These are phyloP conservation scores for Paracanthobrama guichenoti DNA, from an alignment of 2,113 vertebrate species.

Conservation along the genomic window DNA sequence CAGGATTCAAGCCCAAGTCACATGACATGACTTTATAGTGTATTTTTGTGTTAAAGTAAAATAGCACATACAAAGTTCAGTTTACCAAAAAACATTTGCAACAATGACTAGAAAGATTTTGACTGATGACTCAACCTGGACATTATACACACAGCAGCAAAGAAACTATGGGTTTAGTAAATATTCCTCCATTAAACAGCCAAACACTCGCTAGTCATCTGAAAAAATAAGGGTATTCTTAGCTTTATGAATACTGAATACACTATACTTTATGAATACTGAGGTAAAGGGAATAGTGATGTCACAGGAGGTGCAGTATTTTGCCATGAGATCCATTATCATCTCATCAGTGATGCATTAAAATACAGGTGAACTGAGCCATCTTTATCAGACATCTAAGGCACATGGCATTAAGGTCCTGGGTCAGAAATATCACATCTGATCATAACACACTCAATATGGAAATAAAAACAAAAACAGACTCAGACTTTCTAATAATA, in stretches of 20 bases:
- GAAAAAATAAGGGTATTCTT: not conserved
- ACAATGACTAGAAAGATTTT: constrained; percentile 6
- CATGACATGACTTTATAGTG: not conserved
- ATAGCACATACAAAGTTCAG: not conserved
- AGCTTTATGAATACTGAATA: constrained; percentile 25
- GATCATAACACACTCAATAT: not conserved
- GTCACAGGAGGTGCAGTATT: not conserved
- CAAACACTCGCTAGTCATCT: not conserved
- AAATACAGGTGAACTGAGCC: not conserved
- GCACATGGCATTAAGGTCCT: not conserved
- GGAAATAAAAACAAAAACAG: not conserved
- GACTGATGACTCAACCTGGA: not conserved
- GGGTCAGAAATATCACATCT: not conserved
- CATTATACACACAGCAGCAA: not conserved
- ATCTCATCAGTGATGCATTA: not conserved
- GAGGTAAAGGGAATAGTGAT: not conserved
- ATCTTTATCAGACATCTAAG: not conserved
- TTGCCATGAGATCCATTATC: not conserved
- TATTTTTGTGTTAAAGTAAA: not conserved
- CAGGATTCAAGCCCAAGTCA: no score
- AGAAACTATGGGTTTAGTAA: not conserved
- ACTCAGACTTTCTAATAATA: not conserved
- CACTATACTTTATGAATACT: constrained; percentile 23
- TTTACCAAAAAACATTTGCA: not conserved
- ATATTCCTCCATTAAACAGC: not conserved